These are phyloP conservation scores for Meriones psammophilus DNA, from an alignment of 2,797 vertebrate species.

Conservation along the genomic window DNA sequence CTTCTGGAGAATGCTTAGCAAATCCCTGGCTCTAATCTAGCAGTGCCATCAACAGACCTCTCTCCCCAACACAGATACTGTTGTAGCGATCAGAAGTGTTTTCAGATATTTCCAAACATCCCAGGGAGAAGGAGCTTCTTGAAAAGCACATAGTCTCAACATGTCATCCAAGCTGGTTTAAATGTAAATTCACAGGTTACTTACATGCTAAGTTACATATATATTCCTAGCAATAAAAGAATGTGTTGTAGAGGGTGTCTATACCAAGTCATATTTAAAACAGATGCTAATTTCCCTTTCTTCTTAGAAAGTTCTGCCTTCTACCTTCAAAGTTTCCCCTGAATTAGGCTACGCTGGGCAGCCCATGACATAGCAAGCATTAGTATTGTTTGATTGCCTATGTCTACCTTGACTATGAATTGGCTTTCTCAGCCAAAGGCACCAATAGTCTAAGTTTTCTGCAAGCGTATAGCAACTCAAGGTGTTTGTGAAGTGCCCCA, in stretches of 20 bases:
- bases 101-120: neutral
- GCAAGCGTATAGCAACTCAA: neutral
- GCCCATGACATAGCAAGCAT: neutral
- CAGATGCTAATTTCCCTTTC: constrained; percentile 1
- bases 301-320: constrained; percentile 1
- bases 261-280: constrained; percentile 18
- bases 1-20: neutral
- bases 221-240: neutral
- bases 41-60: neutral
- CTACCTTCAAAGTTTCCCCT: neutral
- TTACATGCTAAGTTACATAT: neutral
- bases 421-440: neutral
- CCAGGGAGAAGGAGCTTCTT: neutral
- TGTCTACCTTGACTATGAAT: neutral
- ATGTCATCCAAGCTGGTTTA: neutral
- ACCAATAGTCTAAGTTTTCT: neutral
- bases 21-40: neutral
- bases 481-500: neutral
- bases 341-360: neutral
- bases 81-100: neutral
- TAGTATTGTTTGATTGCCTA: neutral
- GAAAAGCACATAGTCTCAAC: neutral
- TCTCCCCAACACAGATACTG: neutral
- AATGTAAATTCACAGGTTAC: neutral
- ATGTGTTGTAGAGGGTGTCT: neutral